Conservation (phyloP, 2,888 invertebrate genomes). For the Trichopoda pennipes region DNA sequence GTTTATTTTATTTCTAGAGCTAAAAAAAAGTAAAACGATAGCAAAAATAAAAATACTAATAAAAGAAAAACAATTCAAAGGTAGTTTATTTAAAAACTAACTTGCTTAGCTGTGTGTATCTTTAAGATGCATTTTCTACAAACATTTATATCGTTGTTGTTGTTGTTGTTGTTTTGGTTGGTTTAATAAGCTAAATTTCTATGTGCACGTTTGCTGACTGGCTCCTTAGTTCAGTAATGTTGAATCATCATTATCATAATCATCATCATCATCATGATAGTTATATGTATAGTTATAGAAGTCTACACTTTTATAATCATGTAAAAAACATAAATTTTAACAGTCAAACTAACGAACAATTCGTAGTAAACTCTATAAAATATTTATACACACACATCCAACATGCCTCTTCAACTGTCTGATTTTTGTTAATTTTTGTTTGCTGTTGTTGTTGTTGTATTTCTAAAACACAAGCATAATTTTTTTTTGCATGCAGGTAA, state of each 20-base stretch:
- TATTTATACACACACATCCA: neutral
- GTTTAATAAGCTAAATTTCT: constrained; percentile 53
- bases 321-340: constrained; percentile 40
- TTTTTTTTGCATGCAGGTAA: constrained; percentile 36
- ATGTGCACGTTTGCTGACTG: constrained; percentile 17
- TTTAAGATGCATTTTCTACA: constrained; percentile 57
- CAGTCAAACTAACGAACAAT: constrained; percentile 48
- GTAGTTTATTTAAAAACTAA: constrained; percentile 54
- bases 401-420: neutral
- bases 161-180: constrained; percentile 54
- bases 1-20: constrained; percentile 9
- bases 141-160: constrained; percentile 42
- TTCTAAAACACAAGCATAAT: constrained; percentile 14
- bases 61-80: constrained; percentile 45
- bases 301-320: constrained; percentile 1
- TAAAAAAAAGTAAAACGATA: constrained; percentile 55
- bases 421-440: neutral
- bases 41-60: constrained; percentile 23
- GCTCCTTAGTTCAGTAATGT: constrained; percentile 40
- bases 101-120: constrained; percentile 39
- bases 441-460: constrained; percentile 3
- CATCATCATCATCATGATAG: constrained; percentile 9
- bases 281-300: neutral
- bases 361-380: constrained; percentile 40
- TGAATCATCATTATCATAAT: constrained; percentile 22